A percentile compares a stretch with the other conserved stretches of the same genome.
phyloP scores from a whole-genome alignment of 1,140 invertebrate genomes.

The Adoxophyes honmai region DNA sequence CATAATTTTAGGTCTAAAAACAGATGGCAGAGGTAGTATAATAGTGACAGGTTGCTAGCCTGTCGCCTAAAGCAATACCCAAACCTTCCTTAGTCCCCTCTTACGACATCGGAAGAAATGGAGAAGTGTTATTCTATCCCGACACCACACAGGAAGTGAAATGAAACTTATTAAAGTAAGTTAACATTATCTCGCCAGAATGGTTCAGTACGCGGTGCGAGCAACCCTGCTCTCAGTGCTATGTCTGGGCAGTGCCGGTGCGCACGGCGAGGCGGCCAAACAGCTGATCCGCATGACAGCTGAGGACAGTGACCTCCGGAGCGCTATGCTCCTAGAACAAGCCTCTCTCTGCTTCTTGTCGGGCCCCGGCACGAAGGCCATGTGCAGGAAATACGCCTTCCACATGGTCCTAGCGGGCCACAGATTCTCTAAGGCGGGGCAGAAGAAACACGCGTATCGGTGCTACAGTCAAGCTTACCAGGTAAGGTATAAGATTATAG shows the following conservation, averaged over 20 bases:
- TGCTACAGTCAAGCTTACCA: conserved; percentile 96
- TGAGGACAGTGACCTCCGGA: conserved; percentile 94
- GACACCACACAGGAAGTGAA: too few relatives aligned
- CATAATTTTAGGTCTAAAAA: too few relatives aligned
- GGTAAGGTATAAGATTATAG: conserved; percentile 73
- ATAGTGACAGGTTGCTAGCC: too few relatives aligned
- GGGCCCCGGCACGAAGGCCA: conserved; percentile 79
- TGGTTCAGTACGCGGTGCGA: conserved; percentile 93
- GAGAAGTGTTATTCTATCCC: too few relatives aligned
- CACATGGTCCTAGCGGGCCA: conserved; percentile 97
- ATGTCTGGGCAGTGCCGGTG: conserved; percentile 85
- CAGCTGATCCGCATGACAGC: conserved; percentile 96
- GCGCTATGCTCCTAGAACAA: conserved; percentile 95
- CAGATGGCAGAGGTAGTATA: too few relatives aligned
- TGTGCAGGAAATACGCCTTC: conserved; percentile 97
- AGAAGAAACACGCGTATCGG: conserved; percentile 92
- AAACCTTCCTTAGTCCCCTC: too few relatives aligned
- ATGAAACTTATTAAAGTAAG: background rate
- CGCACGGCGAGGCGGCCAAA: conserved; percentile 93
- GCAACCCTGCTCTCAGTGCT: conserved; percentile 93
- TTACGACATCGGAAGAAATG: too few relatives aligned
- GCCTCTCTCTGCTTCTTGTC: conserved; percentile 95
- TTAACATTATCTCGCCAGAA: conserved; percentile 74
- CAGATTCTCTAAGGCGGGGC: conserved; percentile 93
- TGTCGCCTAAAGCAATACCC: too few relatives aligned